Conservation (phyloP, 2,797 vertebrate genomes). For the Myioborus miniatus region DNA sequence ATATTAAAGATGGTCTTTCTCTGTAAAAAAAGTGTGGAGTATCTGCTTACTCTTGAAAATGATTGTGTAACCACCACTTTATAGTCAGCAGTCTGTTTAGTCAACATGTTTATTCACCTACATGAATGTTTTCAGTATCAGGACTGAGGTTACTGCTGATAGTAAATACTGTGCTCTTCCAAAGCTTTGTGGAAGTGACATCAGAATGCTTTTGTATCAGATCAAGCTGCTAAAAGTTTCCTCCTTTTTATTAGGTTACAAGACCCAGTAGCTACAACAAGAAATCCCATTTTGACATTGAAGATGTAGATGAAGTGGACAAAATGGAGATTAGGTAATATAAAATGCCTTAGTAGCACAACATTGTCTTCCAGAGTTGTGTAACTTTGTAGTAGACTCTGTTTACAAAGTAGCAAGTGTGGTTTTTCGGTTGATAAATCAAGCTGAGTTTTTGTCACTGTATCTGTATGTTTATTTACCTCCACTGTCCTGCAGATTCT, state of each 20-base stretch:
- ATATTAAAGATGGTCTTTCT: neutral
- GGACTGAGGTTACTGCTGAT: neutral
- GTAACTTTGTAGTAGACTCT: neutral
- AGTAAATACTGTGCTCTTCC: neutral
- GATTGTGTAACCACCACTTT: neutral
- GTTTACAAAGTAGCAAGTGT: neutral
- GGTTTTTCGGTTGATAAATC: neutral
- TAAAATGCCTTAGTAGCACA: neutral
- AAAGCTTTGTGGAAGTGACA: neutral
- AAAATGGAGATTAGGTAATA: constrained; percentile 93
- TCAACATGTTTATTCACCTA: neutral
- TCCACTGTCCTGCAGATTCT: neutral
- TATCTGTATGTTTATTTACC: neutral
- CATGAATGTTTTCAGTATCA: neutral
- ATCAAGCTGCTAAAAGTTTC: neutral
- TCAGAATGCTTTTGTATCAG: neutral
- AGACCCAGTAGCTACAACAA: constrained; percentile 93
- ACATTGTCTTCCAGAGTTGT: neutral
- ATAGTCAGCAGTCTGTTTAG: neutral
- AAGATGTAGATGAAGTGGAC: constrained; percentile 94
- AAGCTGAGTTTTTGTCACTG: neutral
- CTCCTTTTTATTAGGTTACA: constrained; percentile 82
- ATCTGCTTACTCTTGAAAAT: neutral
- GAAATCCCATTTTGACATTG: constrained; percentile 94
- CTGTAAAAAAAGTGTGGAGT: neutral